Evolutionary conservation across 1,140 invertebrate species (phyloP).

Genomic region (Drosophila persimilis): DNA sequence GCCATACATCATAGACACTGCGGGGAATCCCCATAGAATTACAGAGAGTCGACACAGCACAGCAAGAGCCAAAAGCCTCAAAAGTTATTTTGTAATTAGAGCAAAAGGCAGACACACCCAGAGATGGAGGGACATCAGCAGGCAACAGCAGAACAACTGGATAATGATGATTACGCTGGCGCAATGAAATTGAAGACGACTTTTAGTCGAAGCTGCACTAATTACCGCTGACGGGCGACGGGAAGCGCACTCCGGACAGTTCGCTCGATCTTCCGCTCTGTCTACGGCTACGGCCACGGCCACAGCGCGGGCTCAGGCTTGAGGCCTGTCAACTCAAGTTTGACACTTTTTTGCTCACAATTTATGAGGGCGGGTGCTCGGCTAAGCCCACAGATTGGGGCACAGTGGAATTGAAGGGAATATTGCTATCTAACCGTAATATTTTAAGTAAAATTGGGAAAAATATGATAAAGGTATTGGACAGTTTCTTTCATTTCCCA

Average conservation of each 20-base stretch:
- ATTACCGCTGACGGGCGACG: slow-evolving; percentile 69
- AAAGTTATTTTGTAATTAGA: slow-evolving; percentile 82
- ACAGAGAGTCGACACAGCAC: slow-evolving; percentile 56
- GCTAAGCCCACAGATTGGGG: slow-evolving; percentile 12
- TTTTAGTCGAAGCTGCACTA: slow-evolving; percentile 69
- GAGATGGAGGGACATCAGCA: slow-evolving; percentile 23
- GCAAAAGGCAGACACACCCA: slow-evolving; percentile 45
- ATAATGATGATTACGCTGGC: slow-evolving; percentile 56
- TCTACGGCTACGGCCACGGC: not conserved
- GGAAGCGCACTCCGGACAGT: slow-evolving; percentile 11
- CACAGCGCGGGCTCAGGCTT: slow-evolving; percentile 12
- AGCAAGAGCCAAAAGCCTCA: slow-evolving; percentile 40
- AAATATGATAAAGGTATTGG: not conserved
- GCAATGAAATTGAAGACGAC: slow-evolving; percentile 74
- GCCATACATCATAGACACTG: slow-evolving; percentile 73
- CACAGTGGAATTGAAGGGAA: slow-evolving; percentile 38
- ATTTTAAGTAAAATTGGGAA: not conserved
- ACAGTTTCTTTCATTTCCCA: not conserved
- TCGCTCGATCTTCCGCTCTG: not conserved
- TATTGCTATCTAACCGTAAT: not conserved
- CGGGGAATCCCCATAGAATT: slow-evolving; percentile 59
- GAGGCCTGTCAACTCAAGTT: slow-evolving; percentile 74
- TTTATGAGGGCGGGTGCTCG: slow-evolving; percentile 55
- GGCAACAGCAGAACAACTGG: slow-evolving; percentile 19
- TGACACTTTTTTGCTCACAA: slow-evolving; percentile 76